Evolutionary conservation across 2,113 vertebrate genomes (phyloP).

Genomic region (Myocastor coypus): DNA sequence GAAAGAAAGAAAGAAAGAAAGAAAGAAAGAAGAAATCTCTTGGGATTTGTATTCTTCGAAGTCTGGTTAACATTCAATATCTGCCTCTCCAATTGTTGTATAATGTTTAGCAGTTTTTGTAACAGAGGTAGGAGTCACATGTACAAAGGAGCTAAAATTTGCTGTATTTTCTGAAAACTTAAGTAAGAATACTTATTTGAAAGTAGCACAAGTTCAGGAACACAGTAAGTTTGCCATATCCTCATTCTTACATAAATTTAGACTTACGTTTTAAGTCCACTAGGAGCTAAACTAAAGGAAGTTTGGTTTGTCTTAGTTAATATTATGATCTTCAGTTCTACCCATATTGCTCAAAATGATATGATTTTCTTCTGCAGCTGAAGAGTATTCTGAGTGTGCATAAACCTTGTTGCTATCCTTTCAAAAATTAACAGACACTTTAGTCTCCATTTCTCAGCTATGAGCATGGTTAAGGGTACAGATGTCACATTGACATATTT

Average conservation of each 20-base stretch:
- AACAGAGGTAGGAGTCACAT: neutral
- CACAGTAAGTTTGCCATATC: neutral
- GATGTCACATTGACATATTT: neutral
- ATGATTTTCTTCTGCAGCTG: neutral
- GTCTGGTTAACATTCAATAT: neutral
- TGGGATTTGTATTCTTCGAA: neutral
- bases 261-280: slow-evolving; percentile 19
- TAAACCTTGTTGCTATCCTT: neutral
- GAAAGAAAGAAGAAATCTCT: too few relatives aligned
- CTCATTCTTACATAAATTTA: slow-evolving; percentile 33
- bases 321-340: neutral
- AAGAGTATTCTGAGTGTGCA: neutral
- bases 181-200: neutral
- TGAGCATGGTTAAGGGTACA: neutral
- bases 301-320: neutral
- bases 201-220: neutral
- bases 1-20: too few relatives aligned
- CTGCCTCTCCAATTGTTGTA: neutral
- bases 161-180: neutral
- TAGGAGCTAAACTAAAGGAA: neutral
- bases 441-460: neutral
- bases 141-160: neutral
- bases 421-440: neutral
- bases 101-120: neutral
- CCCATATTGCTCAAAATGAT: neutral